Base-by-base conservation (phyloP, 2,797 vertebrate genomes). In the Sciurus vulgaris region DNA sequence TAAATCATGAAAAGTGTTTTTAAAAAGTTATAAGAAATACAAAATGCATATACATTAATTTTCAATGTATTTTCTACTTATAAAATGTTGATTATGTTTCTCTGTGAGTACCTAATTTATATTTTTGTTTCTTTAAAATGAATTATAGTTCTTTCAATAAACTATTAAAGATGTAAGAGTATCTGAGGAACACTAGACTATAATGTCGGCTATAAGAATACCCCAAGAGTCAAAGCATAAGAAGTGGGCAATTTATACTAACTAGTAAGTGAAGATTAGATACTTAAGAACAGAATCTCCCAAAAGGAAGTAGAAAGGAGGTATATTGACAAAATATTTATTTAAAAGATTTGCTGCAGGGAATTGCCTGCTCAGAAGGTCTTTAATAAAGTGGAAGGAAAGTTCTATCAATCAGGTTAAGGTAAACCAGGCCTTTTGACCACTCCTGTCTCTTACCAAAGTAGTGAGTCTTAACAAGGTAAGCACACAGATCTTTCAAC, bases 11-110 rank as follows among this genome's bases (percentile, higher is more conserved):
- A 83, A 70, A 86, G 10, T 6, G 1, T 72, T 89, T 89, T 84
- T 59, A 78, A 44, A 59, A 95, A 65, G 33, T 89, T 56, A 35
- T 59, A 28, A 78, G 56, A 89, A 88, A 77, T 72, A 38, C 38
- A 79, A 93, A 96, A 81, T 87, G 9, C 7, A 76, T 56, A 76
- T 44, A 49, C 2, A 35, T 59, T 95, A 41, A 89, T 44, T 95
- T 89, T 67, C 9, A 86, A 73, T 82, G 35, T n/a, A 78, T 76
- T 72, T 91, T 81, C 74, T 67, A 38, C 47, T 30, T 77, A 9
- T 35, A 88, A 65, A 81, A 76, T 65, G 11, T 30, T 4, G 4
- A 72, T 41, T 90, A 51, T 15, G 13, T n/a, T 56, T 82, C 12
- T 65, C 35, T 9, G 44, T 67, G 54, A 65, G 7, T 78, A 54